Evolutionary conservation across 2,888 invertebrate genomes (phyloP).

Genomic region (Drosophila quinaria): DNA sequence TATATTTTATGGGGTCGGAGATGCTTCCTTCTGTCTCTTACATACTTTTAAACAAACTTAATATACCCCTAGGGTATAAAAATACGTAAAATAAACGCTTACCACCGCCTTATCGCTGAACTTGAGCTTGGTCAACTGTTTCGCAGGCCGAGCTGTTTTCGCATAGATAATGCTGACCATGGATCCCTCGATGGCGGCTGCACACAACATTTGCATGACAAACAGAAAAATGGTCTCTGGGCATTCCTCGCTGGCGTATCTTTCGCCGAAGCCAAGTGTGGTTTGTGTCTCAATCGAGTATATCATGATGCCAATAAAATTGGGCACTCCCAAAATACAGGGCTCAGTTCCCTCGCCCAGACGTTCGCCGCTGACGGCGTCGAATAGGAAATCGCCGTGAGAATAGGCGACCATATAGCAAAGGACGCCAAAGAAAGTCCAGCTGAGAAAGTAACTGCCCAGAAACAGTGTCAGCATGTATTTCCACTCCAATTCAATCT

Average conservation of each 20-base stretch:
- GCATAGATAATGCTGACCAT: slow-evolving; percentile 90
- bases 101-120: slow-evolving; percentile 92
- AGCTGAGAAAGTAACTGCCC: slow-evolving; percentile 92
- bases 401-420: slow-evolving; percentile 92
- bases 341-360: slow-evolving; percentile 86
- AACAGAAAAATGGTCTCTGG: slow-evolving; percentile 91
- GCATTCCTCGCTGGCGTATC: slow-evolving; percentile 93
- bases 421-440: slow-evolving; percentile 92
- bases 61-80: no score
- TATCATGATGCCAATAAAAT: slow-evolving; percentile 90
- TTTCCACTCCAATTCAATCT: slow-evolving; percentile 92
- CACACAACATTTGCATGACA: slow-evolving; percentile 92
- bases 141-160: slow-evolving; percentile 92
- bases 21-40: no score
- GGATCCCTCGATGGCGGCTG: slow-evolving; percentile 87
- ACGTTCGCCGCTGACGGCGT: slow-evolving; percentile 85
- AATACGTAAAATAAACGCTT: slow-evolving; percentile 44
- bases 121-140: slow-evolving; percentile 91
- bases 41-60: no score
- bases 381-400: slow-evolving; percentile 91
- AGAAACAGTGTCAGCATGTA: slow-evolving; percentile 95
- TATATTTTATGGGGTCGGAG: no score
- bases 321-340: slow-evolving; percentile 88
- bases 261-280: slow-evolving; percentile 93
- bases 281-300: slow-evolving; percentile 95